These are phyloP conservation scores for Diceros bicornis DNA, from an alignment of 2,797 vertebrate genomes.

Conservation along the genomic window DNA sequence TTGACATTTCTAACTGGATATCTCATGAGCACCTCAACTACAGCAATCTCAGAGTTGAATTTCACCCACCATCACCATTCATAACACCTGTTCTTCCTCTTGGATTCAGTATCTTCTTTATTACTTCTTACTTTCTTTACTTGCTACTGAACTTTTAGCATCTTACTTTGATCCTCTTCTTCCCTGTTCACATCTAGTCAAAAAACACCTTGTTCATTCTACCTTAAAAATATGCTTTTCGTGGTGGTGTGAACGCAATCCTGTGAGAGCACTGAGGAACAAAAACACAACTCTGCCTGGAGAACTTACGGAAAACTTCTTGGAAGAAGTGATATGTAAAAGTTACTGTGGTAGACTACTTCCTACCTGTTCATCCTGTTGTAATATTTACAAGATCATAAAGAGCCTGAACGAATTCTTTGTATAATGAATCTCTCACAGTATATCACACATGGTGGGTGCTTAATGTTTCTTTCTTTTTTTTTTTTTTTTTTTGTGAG, in stretches of 20 bases:
- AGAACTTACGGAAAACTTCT: neutral
- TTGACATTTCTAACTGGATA: neutral
- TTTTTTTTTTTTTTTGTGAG: too few species aligned
- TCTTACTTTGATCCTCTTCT: neutral
- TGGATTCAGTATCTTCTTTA: neutral
- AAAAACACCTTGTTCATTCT: slow-evolving; percentile 1
- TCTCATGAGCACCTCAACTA: neutral
- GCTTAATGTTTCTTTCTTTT: slow-evolving; percentile 2
- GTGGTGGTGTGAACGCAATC: neutral
- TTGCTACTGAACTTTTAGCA: neutral
- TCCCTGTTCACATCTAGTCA: slow-evolving; percentile 9
- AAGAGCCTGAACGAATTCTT: neutral
- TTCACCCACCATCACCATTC: neutral
- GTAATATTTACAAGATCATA: neutral
- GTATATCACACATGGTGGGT: neutral
- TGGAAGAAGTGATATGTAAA: slow-evolving; percentile 16
- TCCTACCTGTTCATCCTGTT: neutral
- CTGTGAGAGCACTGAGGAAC: neutral
- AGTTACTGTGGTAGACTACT: neutral
- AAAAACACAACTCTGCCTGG: neutral
- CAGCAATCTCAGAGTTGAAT: slow-evolving; percentile 21
- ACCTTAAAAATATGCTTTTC: neutral
- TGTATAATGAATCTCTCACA: neutral
- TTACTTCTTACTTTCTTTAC: slow-evolving; percentile 24
- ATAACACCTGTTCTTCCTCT: neutral